phyloP scores from a whole-genome alignment of 2,113 vertebrate genomes.

The Poeciliopsis turrubarensis region DNA sequence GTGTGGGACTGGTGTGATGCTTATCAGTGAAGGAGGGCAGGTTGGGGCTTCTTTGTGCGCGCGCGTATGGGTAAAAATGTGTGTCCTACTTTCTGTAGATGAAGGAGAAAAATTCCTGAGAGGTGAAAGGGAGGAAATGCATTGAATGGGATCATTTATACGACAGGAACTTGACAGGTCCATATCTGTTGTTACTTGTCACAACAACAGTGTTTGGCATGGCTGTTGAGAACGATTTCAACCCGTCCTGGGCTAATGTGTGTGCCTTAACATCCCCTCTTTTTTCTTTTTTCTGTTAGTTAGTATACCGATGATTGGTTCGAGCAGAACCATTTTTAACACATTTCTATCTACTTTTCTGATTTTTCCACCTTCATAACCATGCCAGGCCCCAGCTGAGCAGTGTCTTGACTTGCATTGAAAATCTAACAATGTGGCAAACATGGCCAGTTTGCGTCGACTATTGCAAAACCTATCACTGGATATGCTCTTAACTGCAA shows the following conservation, averaged over 20 bases:
- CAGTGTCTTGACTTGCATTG: conserved; percentile 3
- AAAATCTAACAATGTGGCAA: background rate
- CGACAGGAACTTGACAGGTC: background rate
- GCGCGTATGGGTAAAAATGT: conserved; percentile 12
- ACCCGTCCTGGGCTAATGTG: background rate
- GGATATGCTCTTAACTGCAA: background rate
- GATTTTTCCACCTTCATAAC: background rate
- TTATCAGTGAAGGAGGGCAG: conserved; percentile 43
- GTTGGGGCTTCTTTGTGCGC: conserved; percentile 41
- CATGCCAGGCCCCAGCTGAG: background rate
- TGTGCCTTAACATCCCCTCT: background rate
- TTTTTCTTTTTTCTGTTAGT: background rate
- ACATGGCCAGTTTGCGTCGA: background rate
- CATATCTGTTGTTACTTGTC: background rate
- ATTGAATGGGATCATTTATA: background rate
- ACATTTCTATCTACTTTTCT: too few species aligned
- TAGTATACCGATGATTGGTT: background rate
- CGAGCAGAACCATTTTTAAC: too few species aligned
- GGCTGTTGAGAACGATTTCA: background rate
- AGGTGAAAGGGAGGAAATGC: conserved; percentile 5
- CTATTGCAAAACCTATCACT: conserved; percentile 11
- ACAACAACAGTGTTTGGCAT: background rate
- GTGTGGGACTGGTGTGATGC: conserved; percentile 30
- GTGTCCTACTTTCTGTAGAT: conserved; percentile 13
- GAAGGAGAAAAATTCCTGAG: conserved; percentile 34